Evolutionary conservation across 2,888 invertebrate species (phyloP), one percentile per base, ranked within the genome.

Genomic region (Ophion costatus): DNA sequence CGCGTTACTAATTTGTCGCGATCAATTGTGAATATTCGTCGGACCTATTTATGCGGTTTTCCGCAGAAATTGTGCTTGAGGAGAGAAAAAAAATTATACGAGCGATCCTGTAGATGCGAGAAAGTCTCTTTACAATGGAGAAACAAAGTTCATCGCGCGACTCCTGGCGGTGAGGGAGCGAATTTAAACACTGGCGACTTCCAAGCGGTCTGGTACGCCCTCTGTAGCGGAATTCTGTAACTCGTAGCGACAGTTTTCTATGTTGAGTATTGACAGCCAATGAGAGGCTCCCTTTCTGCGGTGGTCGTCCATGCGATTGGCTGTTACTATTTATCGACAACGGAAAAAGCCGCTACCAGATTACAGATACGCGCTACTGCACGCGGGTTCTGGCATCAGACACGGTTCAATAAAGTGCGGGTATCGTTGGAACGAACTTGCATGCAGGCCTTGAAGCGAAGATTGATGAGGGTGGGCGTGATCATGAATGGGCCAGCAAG

Each of bases 11-110:
- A 71, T 71, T 57, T 29, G 6, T 71, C 57, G 56, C 20, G 17
- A n/a, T 20, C n/a, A 24, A 71, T n/a, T 57, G 70, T 71, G 29
- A 71, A 71, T 56, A 71, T 29, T 71, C 20, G n/a, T 33, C 33
- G 57, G 33, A 24, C 51, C 51, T 51, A 51, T 51, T 24, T 24
- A 24, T 7, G 51, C 20, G 9, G 24, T 22, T 22, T 9, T 7
- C 22, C 17, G 9, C 51, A 38, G 7, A 14, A 38, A 17, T 51
- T 51, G 14, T 45, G 22, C 42, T 67, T 45, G 42, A 14, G 20
- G 9, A 11, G n/a, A 22, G n/a, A 45, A 69, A 51, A 63, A 69
- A 69, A 17, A 17, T 17, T 69, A 20, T 22, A n/a, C 24, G 51
- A 51, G 17, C 17, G 14, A 4, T 51, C 29, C 6, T 71, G 56